A percentile compares a stretch with the other conserved stretches of the same genome.
Evolutionary conservation across 2,888 invertebrate genomes (phyloP).

Genomic region (Xestia xanthographa): DNA sequence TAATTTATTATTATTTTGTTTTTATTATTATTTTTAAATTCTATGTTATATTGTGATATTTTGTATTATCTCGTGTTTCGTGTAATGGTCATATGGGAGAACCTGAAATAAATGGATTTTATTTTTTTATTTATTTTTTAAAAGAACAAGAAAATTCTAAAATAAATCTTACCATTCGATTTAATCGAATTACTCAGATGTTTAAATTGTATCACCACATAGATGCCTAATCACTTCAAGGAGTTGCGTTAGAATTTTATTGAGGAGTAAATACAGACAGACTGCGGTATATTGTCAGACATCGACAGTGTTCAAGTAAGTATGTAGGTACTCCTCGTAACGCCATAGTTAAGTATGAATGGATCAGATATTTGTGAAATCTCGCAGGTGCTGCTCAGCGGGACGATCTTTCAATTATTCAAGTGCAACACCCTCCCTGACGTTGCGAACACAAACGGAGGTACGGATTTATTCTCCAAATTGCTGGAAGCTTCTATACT

Average conservation of each 20-base stretch:
- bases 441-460: conserved; percentile 75
- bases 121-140: too few species aligned
- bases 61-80: too few species aligned
- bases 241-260: background rate
- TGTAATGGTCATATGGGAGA: too few species aligned
- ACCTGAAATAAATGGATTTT: too few species aligned
- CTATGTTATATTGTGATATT: too few species aligned
- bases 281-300: background rate
- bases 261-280: background rate
- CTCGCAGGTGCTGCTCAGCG: conserved; percentile 65
- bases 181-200: background rate
- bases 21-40: too few species aligned
- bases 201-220: background rate
- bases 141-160: background rate
- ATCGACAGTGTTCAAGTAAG: background rate
- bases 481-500: conserved; percentile 75
- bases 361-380: conserved; percentile 50
- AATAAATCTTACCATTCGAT: background rate
- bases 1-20: too few species aligned
- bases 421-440: conserved; percentile 74
- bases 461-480: conserved; percentile 80
- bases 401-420: conserved; percentile 76
- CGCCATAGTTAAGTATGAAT: conserved; percentile 12
- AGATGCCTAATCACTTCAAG: background rate
- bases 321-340: background rate